Base-by-base conservation (phyloP, 2,113 vertebrate genomes). In the Polyodon spathula region DNA sequence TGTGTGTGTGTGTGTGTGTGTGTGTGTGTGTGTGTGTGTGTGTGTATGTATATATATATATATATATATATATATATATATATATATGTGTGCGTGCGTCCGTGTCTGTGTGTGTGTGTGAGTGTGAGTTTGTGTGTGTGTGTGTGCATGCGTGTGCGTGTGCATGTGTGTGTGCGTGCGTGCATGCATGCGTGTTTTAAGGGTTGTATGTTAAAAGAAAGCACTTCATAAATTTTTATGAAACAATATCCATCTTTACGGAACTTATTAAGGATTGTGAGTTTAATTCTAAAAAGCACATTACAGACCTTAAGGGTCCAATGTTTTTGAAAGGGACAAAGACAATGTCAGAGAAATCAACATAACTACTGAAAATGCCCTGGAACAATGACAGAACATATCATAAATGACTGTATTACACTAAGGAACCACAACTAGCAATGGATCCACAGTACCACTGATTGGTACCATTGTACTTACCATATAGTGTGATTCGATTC, bases 201-300 rank as follows among this genome's bases (percentile, higher is more conserved):
- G 46, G 46, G n/a, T n/a, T 50, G 46, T 50, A n/a, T 7, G 46
- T 12, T 50, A 64, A 66, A 77, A 73, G 51, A 63, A 68, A 71
- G 71, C 61, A 69, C 62, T 67, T 71, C 42, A 69, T 71, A 71
- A 62, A 42, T 61, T 66, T 59, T 37, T 4, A 62, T 58, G 51
- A 73, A 69, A 77, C 55, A 65, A 63, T 66, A 74, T 76, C 70
- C 67, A 68, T 72, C 40, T 61, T 66, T 40, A 60, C 61, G 63
- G 66, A 72, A 64, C 68, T 80, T 78, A 83, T 85, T 79, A 84
- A 70, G 58, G 71, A 67, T 54, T 54, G 76, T n/a, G 68, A 76
- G 72, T 66, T 54, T 66, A 55, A 71, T 73, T 72, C 44, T 58
- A 6, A 70, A 56, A 68, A 68, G 66, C 71, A 63, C 72, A 69